A percentile compares a stretch with the other conserved stretches of the same genome.
These are phyloP conservation scores for Strix occidentalis DNA, from an alignment of 2,797 vertebrate genomes.

Conservation along the genomic window DNA sequence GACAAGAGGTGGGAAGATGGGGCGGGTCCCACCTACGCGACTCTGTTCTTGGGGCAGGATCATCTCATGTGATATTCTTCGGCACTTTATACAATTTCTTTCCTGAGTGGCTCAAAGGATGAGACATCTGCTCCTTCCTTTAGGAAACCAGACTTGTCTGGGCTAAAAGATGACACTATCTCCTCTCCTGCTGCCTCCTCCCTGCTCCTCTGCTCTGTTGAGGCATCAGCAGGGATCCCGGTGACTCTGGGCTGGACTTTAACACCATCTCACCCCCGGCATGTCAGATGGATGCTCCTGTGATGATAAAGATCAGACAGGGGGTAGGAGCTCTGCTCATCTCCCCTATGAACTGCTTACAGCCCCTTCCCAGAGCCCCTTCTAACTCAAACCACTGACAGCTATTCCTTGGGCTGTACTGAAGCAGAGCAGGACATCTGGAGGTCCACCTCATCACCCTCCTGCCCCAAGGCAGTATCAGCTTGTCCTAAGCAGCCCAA, in stretches of 20 bases:
- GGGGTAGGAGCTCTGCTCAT: not conserved
- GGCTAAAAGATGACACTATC: not conserved
- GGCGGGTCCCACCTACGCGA: not conserved
- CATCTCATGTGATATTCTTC: not conserved
- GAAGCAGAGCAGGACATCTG: not conserved
- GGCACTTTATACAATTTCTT: not conserved
- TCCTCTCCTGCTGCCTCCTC: not conserved
- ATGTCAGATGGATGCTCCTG: not conserved
- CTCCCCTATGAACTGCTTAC: not conserved
- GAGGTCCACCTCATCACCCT: not conserved
- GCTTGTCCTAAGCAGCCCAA: not conserved
- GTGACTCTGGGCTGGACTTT: not conserved
- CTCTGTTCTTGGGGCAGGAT: not conserved
- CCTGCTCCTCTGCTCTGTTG: not conserved
- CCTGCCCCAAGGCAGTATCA: not conserved
- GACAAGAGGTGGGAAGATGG: not conserved
- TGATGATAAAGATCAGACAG: not conserved
- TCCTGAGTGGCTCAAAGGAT: not conserved
- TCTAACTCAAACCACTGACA: too few relatives aligned
- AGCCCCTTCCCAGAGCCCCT: too few relatives aligned
- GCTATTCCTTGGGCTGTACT: not conserved
- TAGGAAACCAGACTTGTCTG: too few relatives aligned
- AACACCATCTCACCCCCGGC: not conserved
- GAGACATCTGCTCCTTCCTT: not conserved
- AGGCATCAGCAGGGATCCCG: not conserved